phyloP scores from a whole-genome alignment of 2,113 vertebrate genomes.

The Vireo altiloquus region DNA sequence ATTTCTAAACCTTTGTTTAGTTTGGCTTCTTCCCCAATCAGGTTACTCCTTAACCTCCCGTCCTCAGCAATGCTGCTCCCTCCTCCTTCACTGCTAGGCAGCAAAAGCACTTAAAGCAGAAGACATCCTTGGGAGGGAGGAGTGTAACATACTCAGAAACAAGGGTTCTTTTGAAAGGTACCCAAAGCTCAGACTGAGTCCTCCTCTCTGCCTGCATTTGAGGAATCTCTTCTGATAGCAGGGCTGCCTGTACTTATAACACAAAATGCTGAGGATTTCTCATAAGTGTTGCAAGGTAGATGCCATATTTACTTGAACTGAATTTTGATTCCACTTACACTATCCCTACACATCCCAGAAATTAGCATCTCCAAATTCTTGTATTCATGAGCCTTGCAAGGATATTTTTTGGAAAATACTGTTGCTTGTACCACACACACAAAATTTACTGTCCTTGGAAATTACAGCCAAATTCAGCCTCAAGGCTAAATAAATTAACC shows the following conservation, averaged over 20 bases:
- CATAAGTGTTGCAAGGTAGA: not conserved
- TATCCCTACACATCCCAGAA: not conserved
- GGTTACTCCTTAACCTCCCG: conserved; percentile 34
- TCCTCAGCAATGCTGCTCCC: not conserved
- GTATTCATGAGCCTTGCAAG: not conserved
- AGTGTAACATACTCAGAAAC: not conserved
- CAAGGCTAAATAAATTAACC: not conserved
- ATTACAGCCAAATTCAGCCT: not conserved
- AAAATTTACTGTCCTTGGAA: not conserved
- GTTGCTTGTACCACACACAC: not conserved
- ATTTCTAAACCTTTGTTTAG: conserved; percentile 40
- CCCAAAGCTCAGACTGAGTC: not conserved
- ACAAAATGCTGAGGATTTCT: not conserved
- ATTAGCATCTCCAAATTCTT: not conserved
- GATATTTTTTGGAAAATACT: not conserved
- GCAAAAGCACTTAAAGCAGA: not conserved
- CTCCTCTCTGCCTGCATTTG: not conserved
- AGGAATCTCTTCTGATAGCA: not conserved
- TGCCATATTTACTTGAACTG: not conserved
- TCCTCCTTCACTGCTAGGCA: not conserved
- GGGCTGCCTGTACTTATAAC: not conserved
- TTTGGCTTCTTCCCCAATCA: conserved; percentile 37
- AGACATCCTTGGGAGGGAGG: not conserved
- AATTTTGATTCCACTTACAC: not conserved
- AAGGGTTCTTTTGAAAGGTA: not conserved